Evolutionary conservation across 2,888 invertebrate genomes (phyloP).

Genomic region (Drosophila flavopinicola): DNA sequence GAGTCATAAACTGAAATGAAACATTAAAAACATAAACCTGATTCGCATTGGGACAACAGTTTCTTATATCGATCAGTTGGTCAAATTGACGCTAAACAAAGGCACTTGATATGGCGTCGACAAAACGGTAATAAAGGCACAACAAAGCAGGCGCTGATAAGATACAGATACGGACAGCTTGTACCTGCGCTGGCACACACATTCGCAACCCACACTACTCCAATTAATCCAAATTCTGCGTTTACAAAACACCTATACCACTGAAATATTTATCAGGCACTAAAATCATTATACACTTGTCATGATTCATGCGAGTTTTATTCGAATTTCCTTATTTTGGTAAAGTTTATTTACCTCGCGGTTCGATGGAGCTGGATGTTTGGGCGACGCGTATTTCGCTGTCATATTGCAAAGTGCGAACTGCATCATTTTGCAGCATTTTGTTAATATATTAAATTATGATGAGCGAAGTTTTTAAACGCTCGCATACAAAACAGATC

Average conservation of each 20-base stretch:
- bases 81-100: constrained; percentile 37
- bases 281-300: constrained; percentile 10
- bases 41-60: not conserved
- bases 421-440: constrained; percentile 83
- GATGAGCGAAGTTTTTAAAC: constrained; percentile 21
- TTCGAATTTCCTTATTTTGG: constrained; percentile 3
- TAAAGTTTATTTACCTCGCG: constrained; percentile 69
- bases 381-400: constrained; percentile 83
- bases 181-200: constrained; percentile 32
- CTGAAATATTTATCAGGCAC: constrained; percentile 45
- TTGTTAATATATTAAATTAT: constrained; percentile 6
- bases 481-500: constrained; percentile 14
- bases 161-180: constrained; percentile 54
- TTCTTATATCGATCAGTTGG: constrained; percentile 43
- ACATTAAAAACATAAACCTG: not conserved
- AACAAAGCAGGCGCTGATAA: constrained; percentile 59
- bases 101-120: constrained; percentile 29
- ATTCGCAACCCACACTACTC: constrained; percentile 7
- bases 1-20: constrained; percentile 76
- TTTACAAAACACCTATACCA: constrained; percentile 35
- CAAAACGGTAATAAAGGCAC: constrained; percentile 32
- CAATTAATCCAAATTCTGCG: constrained; percentile 57
- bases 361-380: constrained; percentile 68
- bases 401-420: constrained; percentile 82
- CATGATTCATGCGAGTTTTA: constrained; percentile 52